These are phyloP conservation scores for Peromyscus aztecus DNA, from an alignment of 2,797 vertebrate species.

Conservation along the genomic window DNA sequence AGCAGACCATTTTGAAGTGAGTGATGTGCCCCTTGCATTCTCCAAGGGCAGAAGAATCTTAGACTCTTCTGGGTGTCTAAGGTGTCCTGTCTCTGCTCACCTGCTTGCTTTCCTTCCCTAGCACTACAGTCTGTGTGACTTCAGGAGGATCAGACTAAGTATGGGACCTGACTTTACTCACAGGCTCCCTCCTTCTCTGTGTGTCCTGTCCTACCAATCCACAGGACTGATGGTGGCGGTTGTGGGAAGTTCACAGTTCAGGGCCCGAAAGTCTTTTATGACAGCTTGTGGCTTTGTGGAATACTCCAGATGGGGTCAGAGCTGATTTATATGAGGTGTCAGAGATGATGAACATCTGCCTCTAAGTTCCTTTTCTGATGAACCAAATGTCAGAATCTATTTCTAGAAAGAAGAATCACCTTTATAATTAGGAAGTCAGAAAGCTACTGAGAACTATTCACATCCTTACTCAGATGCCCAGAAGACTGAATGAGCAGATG, in stretches of 20 bases:
- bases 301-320: background rate
- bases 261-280: background rate
- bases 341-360: background rate
- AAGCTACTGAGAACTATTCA: background rate
- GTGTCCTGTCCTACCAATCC: background rate
- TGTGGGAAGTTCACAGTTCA: background rate
- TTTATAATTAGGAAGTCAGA: background rate
- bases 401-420: slow-evolving; percentile 34
- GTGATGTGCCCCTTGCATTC: background rate
- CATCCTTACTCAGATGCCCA: background rate
- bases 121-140: background rate
- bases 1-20: background rate
- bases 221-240: background rate
- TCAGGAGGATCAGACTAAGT: background rate
- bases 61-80: background rate
- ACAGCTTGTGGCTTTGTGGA: background rate
- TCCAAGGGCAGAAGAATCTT: background rate
- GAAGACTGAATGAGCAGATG: background rate
- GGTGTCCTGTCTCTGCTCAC: background rate
- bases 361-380: background rate
- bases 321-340: background rate
- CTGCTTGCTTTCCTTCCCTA: background rate
- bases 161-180: background rate
- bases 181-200: background rate
- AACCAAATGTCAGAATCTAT: slow-evolving; percentile 42